phyloP scores from a whole-genome alignment of 1,140 invertebrate genomes.

The Ctenoplectra terminalis region DNA sequence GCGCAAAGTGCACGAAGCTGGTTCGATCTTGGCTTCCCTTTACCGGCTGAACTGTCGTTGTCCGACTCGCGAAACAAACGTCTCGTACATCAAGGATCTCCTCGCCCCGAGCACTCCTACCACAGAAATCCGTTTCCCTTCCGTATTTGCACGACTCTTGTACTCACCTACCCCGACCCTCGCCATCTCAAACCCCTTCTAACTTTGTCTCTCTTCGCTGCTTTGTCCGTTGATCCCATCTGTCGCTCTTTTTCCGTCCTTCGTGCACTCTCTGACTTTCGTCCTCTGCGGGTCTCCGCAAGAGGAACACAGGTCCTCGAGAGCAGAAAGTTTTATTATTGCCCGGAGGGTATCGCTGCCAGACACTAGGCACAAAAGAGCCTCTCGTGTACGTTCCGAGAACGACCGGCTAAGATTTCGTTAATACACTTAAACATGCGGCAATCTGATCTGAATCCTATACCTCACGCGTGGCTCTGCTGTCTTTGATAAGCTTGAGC shows the following conservation, averaged over 20 bases:
- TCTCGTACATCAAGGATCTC: constrained; percentile 57
- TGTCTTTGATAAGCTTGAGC: background rate
- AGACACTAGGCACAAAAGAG: constrained; percentile 58
- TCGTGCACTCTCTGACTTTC: constrained; percentile 12
- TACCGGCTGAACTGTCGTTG: constrained; percentile 48
- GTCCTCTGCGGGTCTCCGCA: constrained; percentile 39
- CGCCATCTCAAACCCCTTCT: background rate
- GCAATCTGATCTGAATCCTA: constrained; percentile 3
- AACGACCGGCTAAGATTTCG: constrained; percentile 45
- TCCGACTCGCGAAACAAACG: constrained; percentile 52
- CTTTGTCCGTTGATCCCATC: constrained; percentile 30
- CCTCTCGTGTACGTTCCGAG: constrained; percentile 46
- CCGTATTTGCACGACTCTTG: constrained; percentile 50
- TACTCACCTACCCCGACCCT: background rate
- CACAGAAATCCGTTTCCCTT: constrained; percentile 55
- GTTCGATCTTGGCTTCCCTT: constrained; percentile 48
- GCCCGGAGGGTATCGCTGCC: constrained; percentile 64
- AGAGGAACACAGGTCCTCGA: constrained; percentile 55
- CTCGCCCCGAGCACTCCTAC: constrained; percentile 48
- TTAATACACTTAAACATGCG: constrained; percentile 50
- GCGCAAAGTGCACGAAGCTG: constrained; percentile 27
- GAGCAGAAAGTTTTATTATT: constrained; percentile 72
- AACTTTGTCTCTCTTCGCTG: background rate
- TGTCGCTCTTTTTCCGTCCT: background rate
- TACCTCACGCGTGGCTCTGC: background rate